Evolutionary conservation across 2,888 invertebrate genomes (phyloP), one percentile per base, ranked within the genome.

Genomic region (Zonitis immaculata): DNA sequence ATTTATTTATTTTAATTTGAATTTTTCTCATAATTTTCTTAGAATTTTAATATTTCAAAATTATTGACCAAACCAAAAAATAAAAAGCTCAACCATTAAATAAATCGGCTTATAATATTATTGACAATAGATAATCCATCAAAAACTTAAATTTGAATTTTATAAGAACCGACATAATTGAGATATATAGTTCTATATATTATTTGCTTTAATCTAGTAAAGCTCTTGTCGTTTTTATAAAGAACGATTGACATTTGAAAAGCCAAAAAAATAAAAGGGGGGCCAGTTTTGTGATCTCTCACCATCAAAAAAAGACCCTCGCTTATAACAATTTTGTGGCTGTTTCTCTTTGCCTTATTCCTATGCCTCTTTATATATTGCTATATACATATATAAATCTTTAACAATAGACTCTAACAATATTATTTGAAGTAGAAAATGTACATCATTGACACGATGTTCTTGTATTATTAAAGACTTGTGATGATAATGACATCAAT

Each of bases 121-220:
- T 11, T 39, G 20, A 39, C 3, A 35, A 39, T 8, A 20, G 39
- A 39, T 39, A 39, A 39, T 39, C 39, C 39, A 39, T 39, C 18
- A 20, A 20, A 16, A 16, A 39, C 20, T 20, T 39, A 20, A 18
- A 39, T 39, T 16, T n/a, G 9, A 20, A 20, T 16, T 39, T 48
- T 39, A 35, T 35, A 20, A 20, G 39, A 20, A 39, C 18, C 39
- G 57, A 59, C 62, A 61, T 64, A 60, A 61, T 59, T 57, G 59
- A 61, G 60, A 62, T 63, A n/a, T n/a, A 63, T 59, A 60, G 59
- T 61, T 63, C 39, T 39, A 39, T 4, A 18, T n/a, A n/a, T n/a
- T n/a, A n/a, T 39, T 39, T 39, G 62, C 62, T 65, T 62, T 65
- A 65, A 65, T 63, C 65, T 57, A 49, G 62, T 64, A 66, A 66